Conservation (phyloP, 2,113 vertebrate species). For the Rana temporaria region DNA sequence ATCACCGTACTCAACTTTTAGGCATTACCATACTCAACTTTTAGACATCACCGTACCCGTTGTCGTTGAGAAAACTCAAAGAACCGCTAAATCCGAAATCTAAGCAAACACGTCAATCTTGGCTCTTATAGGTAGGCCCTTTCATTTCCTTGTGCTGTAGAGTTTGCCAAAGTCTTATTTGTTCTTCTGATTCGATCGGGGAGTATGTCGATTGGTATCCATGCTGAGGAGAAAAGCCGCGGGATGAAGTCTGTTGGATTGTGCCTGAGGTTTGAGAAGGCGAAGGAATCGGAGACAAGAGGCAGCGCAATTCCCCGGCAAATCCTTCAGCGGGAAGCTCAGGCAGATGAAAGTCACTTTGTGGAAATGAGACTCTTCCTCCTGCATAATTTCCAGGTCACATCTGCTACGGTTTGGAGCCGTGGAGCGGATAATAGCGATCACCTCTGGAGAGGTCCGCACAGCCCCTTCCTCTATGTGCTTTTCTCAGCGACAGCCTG, state of each 20-base stretch:
- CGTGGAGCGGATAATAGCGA: background rate
- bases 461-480: background rate
- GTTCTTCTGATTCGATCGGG: no score
- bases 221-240: no score
- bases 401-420: slow-evolving; percentile 31
- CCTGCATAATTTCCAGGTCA: slow-evolving; percentile 53
- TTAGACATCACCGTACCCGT: no score
- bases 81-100: no score
- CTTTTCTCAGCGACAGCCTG: background rate
- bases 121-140: background rate
- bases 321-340: background rate
- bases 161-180: no score
- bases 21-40: no score
- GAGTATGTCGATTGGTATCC: no score
- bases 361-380: background rate
- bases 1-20: no score
- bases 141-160: background rate
- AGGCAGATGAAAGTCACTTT: slow-evolving; percentile 48
- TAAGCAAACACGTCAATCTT: no score
- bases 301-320: background rate
- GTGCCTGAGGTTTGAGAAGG: background rate
- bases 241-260: no score
- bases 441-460: background rate
- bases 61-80: no score
- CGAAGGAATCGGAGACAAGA: background rate